Evolutionary conservation across 2,113 vertebrate species (phyloP).

Genomic region (Arvicanthis niloticus): DNA sequence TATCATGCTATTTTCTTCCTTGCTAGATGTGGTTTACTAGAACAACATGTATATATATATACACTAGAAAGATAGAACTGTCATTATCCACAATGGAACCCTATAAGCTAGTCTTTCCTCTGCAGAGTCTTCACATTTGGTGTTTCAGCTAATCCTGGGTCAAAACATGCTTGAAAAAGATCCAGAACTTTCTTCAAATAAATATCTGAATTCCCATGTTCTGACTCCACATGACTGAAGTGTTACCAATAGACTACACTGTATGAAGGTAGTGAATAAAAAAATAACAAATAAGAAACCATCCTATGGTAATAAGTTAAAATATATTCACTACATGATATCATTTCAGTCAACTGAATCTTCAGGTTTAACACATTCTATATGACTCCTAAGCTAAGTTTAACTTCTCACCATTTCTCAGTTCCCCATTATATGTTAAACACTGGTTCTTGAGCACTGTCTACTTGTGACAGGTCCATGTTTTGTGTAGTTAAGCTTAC

Average conservation of each 20-base stretch:
- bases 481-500: not conserved
- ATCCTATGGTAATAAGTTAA: not conserved
- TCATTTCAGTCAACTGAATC: not conserved
- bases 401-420: not conserved
- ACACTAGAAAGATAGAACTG: not conserved
- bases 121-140: not conserved
- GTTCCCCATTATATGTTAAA: not conserved
- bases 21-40: not conserved
- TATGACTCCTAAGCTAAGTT: not conserved
- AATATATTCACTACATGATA: too few species aligned
- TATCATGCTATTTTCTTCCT: not conserved
- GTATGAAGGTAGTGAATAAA: not conserved
- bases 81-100: not conserved
- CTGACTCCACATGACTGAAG: not conserved
- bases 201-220: not conserved
- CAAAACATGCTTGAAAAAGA: not conserved
- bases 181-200: not conserved
- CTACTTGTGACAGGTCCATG: not conserved
- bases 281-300: not conserved
- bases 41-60: not conserved
- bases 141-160: not conserved
- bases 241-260: too few species aligned
- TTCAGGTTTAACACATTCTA: too few species aligned
- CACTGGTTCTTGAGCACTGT: not conserved
- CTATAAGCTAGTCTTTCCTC: not conserved